A percentile compares a stretch with the other conserved stretches of the same genome.
Evolutionary conservation across 1,140 invertebrate genomes (phyloP).

Genomic region (Patella vulgata): DNA sequence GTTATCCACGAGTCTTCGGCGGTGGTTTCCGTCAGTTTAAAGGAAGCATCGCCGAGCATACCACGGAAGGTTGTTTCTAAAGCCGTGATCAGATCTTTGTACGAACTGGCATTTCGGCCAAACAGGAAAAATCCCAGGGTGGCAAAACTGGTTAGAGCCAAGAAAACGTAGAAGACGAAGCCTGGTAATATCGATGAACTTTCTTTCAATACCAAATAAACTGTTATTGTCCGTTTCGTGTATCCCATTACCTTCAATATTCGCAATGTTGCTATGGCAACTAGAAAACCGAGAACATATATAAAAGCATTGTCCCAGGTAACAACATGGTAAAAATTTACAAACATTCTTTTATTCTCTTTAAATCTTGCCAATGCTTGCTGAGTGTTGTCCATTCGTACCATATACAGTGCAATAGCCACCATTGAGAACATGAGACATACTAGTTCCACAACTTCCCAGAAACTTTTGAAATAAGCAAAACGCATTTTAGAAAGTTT

Average conservation of each 20-base stretch:
- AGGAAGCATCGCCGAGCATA: conserved; percentile 81
- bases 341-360: conserved; percentile 25
- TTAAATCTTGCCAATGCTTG: conserved; percentile 22
- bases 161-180: conserved; percentile 23
- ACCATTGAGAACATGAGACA: conserved; percentile 15
- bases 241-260: conserved; percentile 36
- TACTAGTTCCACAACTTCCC: conserved; percentile 29
- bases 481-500: conserved; percentile 12
- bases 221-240: conserved; percentile 26
- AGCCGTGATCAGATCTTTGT: conserved; percentile 27
- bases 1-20: conserved; percentile 78
- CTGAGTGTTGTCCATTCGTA: conserved; percentile 15
- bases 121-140: conserved; percentile 27
- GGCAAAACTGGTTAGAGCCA: conserved; percentile 21
- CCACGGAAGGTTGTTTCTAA: conserved; percentile 74
- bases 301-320: conserved; percentile 36
- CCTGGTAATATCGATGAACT: conserved; percentile 16
- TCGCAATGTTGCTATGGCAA: conserved; percentile 34
- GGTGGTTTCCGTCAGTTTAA: conserved; percentile 73
- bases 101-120: conserved; percentile 15
- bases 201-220: conserved; percentile 17
- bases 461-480: conserved; percentile 25
- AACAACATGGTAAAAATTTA: conserved; percentile 38
- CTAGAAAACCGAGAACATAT: conserved; percentile 17
- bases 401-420: conserved; percentile 24